phyloP scores from a whole-genome alignment of 2,113 vertebrate genomes.

The Galeopterus variegatus region DNA sequence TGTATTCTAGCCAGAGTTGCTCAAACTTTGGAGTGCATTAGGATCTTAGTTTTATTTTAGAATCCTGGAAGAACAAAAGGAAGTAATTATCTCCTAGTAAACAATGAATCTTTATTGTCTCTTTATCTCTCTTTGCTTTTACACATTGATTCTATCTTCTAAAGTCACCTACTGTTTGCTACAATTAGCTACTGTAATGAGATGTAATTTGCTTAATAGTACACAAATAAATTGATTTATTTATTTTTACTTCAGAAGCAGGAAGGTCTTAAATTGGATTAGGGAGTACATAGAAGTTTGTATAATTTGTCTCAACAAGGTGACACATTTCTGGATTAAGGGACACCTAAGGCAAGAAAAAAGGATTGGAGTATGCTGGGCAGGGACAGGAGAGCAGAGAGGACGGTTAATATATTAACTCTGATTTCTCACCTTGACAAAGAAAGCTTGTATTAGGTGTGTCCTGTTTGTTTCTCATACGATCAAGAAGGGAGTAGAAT shows the following conservation, averaged over 20 bases:
- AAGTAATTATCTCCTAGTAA: not conserved
- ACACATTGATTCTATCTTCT: not conserved
- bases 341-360: not conserved
- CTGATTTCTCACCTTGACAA: not conserved
- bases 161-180: not conserved
- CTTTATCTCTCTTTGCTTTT: not conserved
- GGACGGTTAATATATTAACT: too few species aligned
- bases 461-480: not conserved
- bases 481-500: not conserved
- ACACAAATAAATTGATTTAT: not conserved
- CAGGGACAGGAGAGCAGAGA: not conserved
- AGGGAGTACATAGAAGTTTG: not conserved
- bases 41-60: not conserved
- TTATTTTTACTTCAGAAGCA: not conserved
- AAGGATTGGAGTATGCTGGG: not conserved
- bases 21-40: not conserved
- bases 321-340: not conserved
- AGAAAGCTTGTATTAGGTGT: not conserved
- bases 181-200: not conserved
- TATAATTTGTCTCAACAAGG: not conserved
- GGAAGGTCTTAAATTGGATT: not conserved
- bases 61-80: not conserved
- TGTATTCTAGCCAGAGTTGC: not conserved
- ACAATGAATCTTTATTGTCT: not conserved
- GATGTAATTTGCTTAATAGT: not conserved